These are phyloP conservation scores for Rhinogobio ventralis DNA, from an alignment of 2,797 vertebrate species.

Conservation along the genomic window DNA sequence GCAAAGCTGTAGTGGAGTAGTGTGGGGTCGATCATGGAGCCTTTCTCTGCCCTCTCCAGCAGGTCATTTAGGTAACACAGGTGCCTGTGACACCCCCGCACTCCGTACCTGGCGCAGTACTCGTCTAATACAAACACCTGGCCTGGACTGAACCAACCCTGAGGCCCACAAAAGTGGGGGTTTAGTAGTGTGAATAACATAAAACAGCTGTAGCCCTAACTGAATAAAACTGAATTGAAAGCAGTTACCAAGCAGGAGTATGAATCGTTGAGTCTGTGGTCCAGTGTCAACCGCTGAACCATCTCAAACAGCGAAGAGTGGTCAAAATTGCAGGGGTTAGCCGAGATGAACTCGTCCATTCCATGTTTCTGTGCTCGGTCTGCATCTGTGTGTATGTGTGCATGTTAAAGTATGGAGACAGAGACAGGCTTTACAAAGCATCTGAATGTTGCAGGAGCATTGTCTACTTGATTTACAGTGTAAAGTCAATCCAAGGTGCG, in stretches of 20 bases:
- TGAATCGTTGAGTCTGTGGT: slow-evolving; percentile 99
- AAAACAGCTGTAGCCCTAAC: neutral
- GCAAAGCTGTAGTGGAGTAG: slow-evolving; percentile 99
- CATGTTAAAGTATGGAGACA: slow-evolving; percentile 22
- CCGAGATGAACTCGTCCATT: slow-evolving; percentile 99
- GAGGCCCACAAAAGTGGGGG: slow-evolving; percentile 31
- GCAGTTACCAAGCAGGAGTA: slow-evolving; percentile 94
- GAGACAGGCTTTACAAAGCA: slow-evolving; percentile 13
- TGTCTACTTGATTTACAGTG: slow-evolving; percentile 83
- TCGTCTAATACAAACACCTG: slow-evolving; percentile 99
- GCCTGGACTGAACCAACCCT: slow-evolving; percentile 99
- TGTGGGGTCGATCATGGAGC: slow-evolving; percentile 99
- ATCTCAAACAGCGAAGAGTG: slow-evolving; percentile 96
- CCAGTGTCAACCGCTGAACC: slow-evolving; percentile 96
- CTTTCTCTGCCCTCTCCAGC: slow-evolving; percentile 94
- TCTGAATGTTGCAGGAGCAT: slow-evolving; percentile 53
- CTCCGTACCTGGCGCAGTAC: slow-evolving; percentile 96
- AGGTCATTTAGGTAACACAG: slow-evolving; percentile 97
- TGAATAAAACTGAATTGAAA: neutral
- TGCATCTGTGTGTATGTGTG: slow-evolving; percentile 83
- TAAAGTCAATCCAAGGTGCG: neutral
- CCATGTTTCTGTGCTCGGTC: slow-evolving; percentile 99
- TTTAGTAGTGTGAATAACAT: neutral
- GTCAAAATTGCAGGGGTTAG: slow-evolving; percentile 98
- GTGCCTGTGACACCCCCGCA: slow-evolving; percentile 95